These are phyloP conservation scores for Colletes collaris DNA, from an alignment of 2,888 invertebrate species.

Conservation along the genomic window DNA sequence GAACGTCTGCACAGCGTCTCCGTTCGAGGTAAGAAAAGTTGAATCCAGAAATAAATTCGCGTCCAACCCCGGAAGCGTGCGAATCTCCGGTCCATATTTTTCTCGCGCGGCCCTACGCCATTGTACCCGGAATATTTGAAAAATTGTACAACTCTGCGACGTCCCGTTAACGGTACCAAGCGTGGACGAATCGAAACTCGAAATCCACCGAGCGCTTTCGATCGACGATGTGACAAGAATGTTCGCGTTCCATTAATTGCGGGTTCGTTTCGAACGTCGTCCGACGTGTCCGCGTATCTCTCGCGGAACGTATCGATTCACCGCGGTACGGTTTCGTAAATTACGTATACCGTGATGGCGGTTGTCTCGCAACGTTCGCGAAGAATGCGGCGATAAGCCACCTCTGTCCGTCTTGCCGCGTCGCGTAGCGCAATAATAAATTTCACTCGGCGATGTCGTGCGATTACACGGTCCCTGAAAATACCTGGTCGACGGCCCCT, in stretches of 20 bases:
- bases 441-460: slow-evolving; percentile 29
- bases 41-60: too few species aligned
- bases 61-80: too few species aligned
- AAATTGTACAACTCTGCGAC: too few species aligned
- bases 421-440: slow-evolving; percentile 47
- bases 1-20: too few species aligned
- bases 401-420: slow-evolving; percentile 46
- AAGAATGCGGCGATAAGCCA: slow-evolving; percentile 55
- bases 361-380: slow-evolving; percentile 42
- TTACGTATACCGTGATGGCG: slow-evolving; percentile 32
- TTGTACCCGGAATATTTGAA: too few species aligned
- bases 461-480: slow-evolving; percentile 51
- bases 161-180: slow-evolving; percentile 1
- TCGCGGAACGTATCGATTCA: slow-evolving; percentile 42
- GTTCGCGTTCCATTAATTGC: slow-evolving; percentile 23
- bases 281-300: slow-evolving; percentile 22
- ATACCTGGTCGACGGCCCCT: slow-evolving; percentile 35
- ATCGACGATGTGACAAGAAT: slow-evolving; percentile 13
- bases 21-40: too few species aligned
- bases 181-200: neutral
- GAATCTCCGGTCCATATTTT: too few species aligned
- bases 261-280: slow-evolving; percentile 37
- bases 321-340: slow-evolving; percentile 37
- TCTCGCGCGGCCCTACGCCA: too few species aligned
- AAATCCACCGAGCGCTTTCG: neutral